Base-by-base conservation (phyloP, 2,888 invertebrate species). In the Nezara viridula region DNA sequence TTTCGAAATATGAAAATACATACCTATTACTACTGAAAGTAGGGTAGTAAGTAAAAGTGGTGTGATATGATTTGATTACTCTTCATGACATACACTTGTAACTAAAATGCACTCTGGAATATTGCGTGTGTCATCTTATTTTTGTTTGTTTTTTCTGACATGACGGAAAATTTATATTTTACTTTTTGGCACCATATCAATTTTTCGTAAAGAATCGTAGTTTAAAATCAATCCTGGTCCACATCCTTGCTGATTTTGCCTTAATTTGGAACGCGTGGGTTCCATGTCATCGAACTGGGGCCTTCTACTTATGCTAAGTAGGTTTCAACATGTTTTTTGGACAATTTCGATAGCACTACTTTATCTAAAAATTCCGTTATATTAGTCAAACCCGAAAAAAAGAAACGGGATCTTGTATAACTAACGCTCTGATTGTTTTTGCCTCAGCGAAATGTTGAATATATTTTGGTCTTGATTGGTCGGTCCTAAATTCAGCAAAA, bases 261-360 rank as follows among this genome's bases (percentile, higher is more conserved):
- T 66, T 16, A 19, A 66, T 73, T 73, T 37, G 27, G 19, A 7
- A 73, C 27, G 32, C 66, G 66, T 66, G 19, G 66, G 37, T 3
- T 27, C 27, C n/a, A n/a, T 27, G 1, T 32, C 19, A 37, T 73
- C 37, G 32, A 73, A 73, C 66, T 73, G 66, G 9, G 7, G 27
- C 60, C 60, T 60, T 60, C 60, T 60, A 12, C 27, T 60, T 60
- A 60, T 60, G 60, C 60, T 60, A 60, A 60, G 60, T 60, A 24
- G 60, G 0, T 60, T 27, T 55, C 14, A 14, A 10, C 27, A 27
- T 60, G n/a, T 60, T 27, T n/a, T 44, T 27, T 27, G 12, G 14
- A 27, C 27, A 27, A 27, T 5, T 19, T 37, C 37, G 37, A 37
- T 19, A 73, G 21, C 1, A 19, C 32, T 7, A 32, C 37, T 73